Conservation (phyloP, 2,888 invertebrate genomes). For the Thymelicus sylvestris region DNA sequence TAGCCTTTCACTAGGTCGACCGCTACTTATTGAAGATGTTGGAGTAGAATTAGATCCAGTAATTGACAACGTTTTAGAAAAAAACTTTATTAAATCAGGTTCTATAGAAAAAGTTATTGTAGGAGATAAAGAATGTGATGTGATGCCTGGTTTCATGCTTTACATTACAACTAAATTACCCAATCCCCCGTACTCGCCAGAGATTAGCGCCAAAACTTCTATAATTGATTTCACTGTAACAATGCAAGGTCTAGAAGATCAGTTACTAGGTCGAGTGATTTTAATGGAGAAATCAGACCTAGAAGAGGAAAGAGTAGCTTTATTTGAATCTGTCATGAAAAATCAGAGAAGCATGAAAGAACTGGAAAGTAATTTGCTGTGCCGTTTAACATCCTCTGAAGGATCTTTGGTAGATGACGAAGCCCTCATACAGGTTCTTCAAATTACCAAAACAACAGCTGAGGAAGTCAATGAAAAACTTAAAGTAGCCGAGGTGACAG, state of each 20-base stretch:
- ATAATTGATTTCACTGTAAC: slow-evolving; percentile 99
- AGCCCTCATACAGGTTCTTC: slow-evolving; percentile 94
- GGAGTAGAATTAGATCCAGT: slow-evolving; percentile 98
- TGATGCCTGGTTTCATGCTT: slow-evolving; percentile 97
- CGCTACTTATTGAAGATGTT: slow-evolving; percentile 97
- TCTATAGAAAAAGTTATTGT: slow-evolving; percentile 97
- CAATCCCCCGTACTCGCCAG: slow-evolving; percentile 98
- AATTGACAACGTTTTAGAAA: slow-evolving; percentile 97
- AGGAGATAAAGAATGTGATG: slow-evolving; percentile 98
- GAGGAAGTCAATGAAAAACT: slow-evolving; percentile 98
- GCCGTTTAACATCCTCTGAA: slow-evolving; percentile 95
- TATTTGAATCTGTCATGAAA: slow-evolving; percentile 98
- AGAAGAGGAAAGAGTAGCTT: slow-evolving; percentile 95
- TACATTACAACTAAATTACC: slow-evolving; percentile 98
- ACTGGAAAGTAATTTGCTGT: slow-evolving; percentile 95
- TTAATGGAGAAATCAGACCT: slow-evolving; percentile 98
- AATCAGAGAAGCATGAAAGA: slow-evolving; percentile 98
- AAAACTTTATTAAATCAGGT: slow-evolving; percentile 98
- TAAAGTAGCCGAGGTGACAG: slow-evolving; percentile 95
- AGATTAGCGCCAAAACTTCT: slow-evolving; percentile 97
- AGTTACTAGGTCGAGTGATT: slow-evolving; percentile 96
- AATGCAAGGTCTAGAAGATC: slow-evolving; percentile 98
- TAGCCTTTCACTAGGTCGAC: slow-evolving; percentile 93
- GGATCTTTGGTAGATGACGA: slow-evolving; percentile 98
- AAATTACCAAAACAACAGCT: slow-evolving; percentile 94